Evolutionary conservation across 2,113 vertebrate species (phyloP), one percentile per base, ranked within the genome.

Genomic region (Typhlomys cinereus): DNA sequence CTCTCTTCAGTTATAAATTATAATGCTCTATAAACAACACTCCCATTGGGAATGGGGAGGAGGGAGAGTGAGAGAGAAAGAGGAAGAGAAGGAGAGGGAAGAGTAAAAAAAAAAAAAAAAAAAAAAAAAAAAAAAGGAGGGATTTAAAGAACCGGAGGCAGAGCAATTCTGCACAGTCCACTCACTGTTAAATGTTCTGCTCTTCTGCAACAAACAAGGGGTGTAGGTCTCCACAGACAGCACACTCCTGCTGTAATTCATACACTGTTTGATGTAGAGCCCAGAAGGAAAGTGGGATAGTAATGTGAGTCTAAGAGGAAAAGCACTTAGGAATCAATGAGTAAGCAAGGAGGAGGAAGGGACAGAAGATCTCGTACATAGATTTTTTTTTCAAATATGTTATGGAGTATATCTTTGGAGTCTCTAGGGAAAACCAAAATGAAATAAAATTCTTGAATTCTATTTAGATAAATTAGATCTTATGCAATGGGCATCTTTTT

Each of bases 1-100:
- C 99, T 99, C 99, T 99, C 98, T 98, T 99, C 99, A 99, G 99
- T 99, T 99, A 99, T 99, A 99, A 99, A 99, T 99, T 99, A 99
- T 99, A 99, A 99, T 99, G 99, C 99, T 99, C 99, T 99, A 99
- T 99, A 99, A 99, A 99, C 99, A 99, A 99, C 99, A 99, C 99
- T 99, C 99, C 98, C 99, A 98, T 98, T 98, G 98, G 99, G 98
- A 98, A 98, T 96, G 71, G 97, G 97, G 97, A 73, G 95, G 94
- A 95, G 97, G 79, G 69, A 84, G 78, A 84, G 59, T 80, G 69
- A 90, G 75, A 82, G 76, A 36, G 34, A 76, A 54, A 67, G 70
- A 67, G 61, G 25, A 39, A 73, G 89, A 92, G 89, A 92, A 95
- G 89, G 75, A 93, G 87, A 94, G 75, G 20, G 50, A 48, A 21